phyloP scores from a whole-genome alignment of 2,797 vertebrate species.

The Gorsachius magnificus region DNA sequence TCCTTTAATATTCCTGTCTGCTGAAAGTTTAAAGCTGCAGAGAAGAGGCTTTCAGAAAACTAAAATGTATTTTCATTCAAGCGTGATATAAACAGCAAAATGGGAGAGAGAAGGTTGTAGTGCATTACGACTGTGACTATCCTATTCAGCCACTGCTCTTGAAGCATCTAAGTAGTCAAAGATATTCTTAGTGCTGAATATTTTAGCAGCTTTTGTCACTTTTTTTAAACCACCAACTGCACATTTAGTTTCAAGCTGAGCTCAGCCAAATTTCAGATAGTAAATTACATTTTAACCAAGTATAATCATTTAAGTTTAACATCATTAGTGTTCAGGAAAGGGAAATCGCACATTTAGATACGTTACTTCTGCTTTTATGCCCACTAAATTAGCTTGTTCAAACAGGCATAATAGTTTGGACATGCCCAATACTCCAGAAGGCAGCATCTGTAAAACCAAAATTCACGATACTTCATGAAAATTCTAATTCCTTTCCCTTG shows the following conservation, averaged over 20 bases:
- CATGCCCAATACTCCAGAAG: not conserved
- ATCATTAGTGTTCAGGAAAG: constrained; percentile 1
- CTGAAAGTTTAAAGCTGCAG: constrained; percentile 14
- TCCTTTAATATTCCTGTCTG: constrained; percentile 19
- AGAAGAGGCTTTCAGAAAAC: not conserved
- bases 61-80: constrained; percentile 51
- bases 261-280: constrained; percentile 52
- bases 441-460: not conserved
- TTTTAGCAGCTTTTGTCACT: constrained; percentile 65
- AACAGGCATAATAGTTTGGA: not conserved
- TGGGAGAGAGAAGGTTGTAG: constrained; percentile 6
- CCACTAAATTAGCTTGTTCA: not conserved
- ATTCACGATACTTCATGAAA: not conserved
- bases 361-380: not conserved
- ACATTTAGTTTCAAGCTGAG: constrained; percentile 55
- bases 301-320: constrained; percentile 13
- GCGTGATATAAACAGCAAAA: constrained; percentile 5
- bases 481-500: not conserved
- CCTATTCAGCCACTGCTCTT: constrained; percentile 42
- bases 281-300: constrained; percentile 45
- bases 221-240: constrained; percentile 62
- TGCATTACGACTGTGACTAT: constrained; percentile 1
- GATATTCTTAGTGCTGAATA: constrained; percentile 62
- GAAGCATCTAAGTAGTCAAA: constrained; percentile 38
- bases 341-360: not conserved